Percentiles rank a stretch among this genome's conserved stretches.
Evolutionary conservation across 1,140 invertebrate genomes (phyloP).

Genomic region (Venturia canescens): DNA sequence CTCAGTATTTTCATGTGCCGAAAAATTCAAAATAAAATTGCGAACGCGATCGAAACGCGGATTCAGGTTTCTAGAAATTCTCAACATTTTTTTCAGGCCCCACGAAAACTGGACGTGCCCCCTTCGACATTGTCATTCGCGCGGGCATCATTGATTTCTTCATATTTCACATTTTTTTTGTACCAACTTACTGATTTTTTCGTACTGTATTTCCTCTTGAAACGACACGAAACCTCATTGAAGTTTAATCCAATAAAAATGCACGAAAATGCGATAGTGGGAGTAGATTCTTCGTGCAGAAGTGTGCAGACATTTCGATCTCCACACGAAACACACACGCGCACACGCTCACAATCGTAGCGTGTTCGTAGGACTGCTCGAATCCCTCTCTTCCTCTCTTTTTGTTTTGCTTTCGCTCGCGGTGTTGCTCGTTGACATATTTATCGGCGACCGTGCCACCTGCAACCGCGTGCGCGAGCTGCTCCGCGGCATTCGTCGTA

Average conservation of each 20-base stretch:
- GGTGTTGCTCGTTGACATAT: slow-evolving; percentile 61
- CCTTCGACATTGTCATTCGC: no score
- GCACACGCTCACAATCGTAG: not conserved
- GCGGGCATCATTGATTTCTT: no score
- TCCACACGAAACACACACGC: not conserved
- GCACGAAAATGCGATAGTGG: no score
- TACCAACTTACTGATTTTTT: no score
- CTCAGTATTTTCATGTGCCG: not conserved
- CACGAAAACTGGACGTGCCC: no score
- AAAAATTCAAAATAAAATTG: not conserved
- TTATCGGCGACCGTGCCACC: slow-evolving; percentile 59
- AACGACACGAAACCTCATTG: no score
- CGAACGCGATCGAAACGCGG: not conserved
- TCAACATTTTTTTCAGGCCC: no score
- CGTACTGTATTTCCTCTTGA: no score
- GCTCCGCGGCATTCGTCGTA: slow-evolving; percentile 44
- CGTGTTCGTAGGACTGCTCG: not conserved
- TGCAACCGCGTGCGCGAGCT: slow-evolving; percentile 45
- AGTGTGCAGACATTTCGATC: not conserved
- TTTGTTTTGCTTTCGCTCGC: slow-evolving; percentile 42
- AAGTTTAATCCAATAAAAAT: no score
- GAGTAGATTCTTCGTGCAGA: not conserved
- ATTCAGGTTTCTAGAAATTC: not conserved
- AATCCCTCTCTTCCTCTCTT: not conserved
- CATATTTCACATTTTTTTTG: no score